Base-by-base conservation (phyloP, 2,888 invertebrate genomes). In the Heteropelma amictum region DNA sequence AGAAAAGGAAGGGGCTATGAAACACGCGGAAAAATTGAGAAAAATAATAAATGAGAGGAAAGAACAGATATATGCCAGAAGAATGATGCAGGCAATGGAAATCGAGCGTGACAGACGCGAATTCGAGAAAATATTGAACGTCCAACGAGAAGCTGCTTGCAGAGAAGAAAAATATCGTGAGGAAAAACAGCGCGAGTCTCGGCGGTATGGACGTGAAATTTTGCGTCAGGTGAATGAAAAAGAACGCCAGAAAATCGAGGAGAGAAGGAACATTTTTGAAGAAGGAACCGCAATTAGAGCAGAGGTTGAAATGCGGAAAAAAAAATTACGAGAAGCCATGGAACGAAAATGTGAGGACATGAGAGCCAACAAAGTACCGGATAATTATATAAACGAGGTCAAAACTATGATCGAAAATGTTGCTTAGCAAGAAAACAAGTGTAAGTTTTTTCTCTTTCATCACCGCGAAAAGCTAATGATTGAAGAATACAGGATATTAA, bases 191-290 rank as follows among this genome's bases (percentile, higher is more conserved):
- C 84, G 91, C 0, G 89, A 90, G 42, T 88, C 92, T 0, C 90
- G 91, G 45, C 85, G 90, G 19, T 92, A 94, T 79, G 91, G 93
- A 1, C 92, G 90, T 70, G 93, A 92, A 80, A 92, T 95, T 54
- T 90, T 94, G 87, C 92, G 92, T 79, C 94, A 94, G 88, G 90
- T 95, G 53, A 93, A 94, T 82, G 92, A 93, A 77, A 94, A 93
- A 80, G 94, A 94, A 84, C 90, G 91, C 5, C 91, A 93, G 75
- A 91, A 92, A 89, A 93, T 93, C 14, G 91, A 92, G 40, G 83
- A 91, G 8, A 91, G 93, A 2, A 92, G 93, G 84, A 91, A 91
- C 84, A 91, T 92, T 56, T 93, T 92, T 83, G 93, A 93, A 80
- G 94, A 94, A 83, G 94, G 94, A 0, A 89, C 92, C 21, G 93